Conservation (phyloP, 2,797 vertebrate species). For the Periophthalmus magnuspinnatus region DNA sequence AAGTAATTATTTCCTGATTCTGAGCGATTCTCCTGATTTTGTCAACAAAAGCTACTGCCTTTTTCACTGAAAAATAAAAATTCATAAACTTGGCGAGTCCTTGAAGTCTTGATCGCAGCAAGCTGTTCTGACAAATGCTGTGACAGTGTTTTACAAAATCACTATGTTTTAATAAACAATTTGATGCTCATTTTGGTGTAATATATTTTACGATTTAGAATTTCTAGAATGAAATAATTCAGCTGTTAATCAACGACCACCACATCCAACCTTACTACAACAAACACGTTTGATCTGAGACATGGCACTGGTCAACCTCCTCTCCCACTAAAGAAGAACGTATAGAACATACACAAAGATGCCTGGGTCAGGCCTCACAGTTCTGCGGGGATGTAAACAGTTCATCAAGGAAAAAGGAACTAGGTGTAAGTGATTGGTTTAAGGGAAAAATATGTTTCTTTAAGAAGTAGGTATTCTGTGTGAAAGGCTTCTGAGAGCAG, state of each 20-base stretch:
- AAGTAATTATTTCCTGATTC: not conserved
- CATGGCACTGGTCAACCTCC: constrained; percentile 31
- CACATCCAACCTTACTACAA: constrained; percentile 3
- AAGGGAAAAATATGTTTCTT: constrained; percentile 32
- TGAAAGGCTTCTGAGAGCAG: constrained; percentile 74
- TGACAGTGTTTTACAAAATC: not conserved
- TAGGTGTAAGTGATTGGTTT: constrained; percentile 49
- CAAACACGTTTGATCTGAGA: not conserved
- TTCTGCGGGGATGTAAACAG: constrained; percentile 77
- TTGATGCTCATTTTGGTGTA: too few species aligned
- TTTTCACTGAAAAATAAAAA: not conserved
- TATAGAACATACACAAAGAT: constrained; percentile 60
- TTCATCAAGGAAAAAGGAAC: constrained; percentile 60
- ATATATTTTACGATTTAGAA: too few species aligned
- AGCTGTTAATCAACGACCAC: not conserved
- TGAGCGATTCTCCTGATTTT: not conserved
- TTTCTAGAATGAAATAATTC: not conserved
- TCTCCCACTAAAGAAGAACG: constrained; percentile 47
- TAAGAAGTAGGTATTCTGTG: constrained; percentile 62
- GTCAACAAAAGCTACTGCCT: not conserved
- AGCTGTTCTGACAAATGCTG: not conserved
- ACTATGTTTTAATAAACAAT: not conserved
- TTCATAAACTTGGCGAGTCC: not conserved
- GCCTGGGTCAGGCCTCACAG: constrained; percentile 66
- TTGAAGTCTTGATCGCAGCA: not conserved